These are phyloP conservation scores for Periophthalmodon schlosseri DNA, from an alignment of 2,113 vertebrate genomes.

Conservation along the genomic window DNA sequence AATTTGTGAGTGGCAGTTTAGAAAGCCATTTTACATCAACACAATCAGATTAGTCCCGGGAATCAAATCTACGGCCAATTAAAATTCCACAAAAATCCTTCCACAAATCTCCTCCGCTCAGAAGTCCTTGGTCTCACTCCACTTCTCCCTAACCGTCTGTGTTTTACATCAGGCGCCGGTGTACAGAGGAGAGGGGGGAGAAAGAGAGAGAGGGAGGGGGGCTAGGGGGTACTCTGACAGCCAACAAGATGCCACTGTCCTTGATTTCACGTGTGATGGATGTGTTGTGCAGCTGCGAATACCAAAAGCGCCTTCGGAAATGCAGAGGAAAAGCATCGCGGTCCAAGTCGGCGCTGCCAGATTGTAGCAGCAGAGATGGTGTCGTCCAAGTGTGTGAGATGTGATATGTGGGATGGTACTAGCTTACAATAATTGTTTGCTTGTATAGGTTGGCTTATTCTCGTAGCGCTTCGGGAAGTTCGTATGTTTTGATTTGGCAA, in stretches of 20 bases:
- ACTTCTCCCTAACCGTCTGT: neutral
- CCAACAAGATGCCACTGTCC: slow-evolving; percentile 18
- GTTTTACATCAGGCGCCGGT: slow-evolving; percentile 22
- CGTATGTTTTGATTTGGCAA: neutral
- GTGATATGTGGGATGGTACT: slow-evolving; percentile 27
- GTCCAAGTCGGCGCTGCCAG: neutral
- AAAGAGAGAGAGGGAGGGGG: neutral
- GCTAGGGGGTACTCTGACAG: slow-evolving; percentile 28
- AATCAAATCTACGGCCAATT: slow-evolving; percentile 18
- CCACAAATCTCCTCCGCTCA: neutral
- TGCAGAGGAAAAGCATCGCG: slow-evolving; percentile 3
- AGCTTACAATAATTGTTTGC: neutral
- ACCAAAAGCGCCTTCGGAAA: slow-evolving; percentile 24
- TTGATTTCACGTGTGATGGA: slow-evolving; percentile 35
- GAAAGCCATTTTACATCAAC: neutral
- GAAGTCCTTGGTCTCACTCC: neutral
- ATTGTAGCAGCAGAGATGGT: neutral
- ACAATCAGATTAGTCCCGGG: slow-evolving; percentile 2
- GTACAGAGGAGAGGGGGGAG: neutral
- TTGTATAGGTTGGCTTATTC: neutral
- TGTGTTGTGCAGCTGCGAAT: slow-evolving; percentile 17
- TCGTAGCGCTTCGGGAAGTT: neutral
- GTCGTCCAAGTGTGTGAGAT: neutral
- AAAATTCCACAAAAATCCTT: slow-evolving; percentile 2
- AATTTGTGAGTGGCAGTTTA: neutral